Evolutionary conservation across 1,140 invertebrate genomes (phyloP), one percentile per base, ranked within the genome.

Genomic region (Apolygus lucorum): DNA sequence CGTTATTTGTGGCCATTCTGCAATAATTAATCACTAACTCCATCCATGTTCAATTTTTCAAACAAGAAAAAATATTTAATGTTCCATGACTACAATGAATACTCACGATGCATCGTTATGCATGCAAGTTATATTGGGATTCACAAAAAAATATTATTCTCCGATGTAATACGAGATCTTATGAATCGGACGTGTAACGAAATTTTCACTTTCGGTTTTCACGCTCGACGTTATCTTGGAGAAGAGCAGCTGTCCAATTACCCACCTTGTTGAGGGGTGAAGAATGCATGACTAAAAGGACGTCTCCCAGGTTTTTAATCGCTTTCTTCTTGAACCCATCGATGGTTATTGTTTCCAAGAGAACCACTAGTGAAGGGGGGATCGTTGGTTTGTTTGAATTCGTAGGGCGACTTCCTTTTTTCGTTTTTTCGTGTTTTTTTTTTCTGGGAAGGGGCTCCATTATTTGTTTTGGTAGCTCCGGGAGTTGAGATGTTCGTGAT

Each of bases 231-330:
- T 42, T n/a, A n/a, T n/a, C n/a, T n/a, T n/a, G n/a, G n/a, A n/a
- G n/a, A n/a, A 42, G 34, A 4, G 8, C 22, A 59, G 54, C 22
- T 59, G 22, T 59, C 54, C 54, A 24, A 59, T 24, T 59, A 13
- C n/a, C n/a, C n/a, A n/a, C 54, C 54, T 59, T 59, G 11, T 59
- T 59, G 22, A 59, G 22, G 17, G 22, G 22, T 13, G 54, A 59
- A 59, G 54, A 59, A 59, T 59, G 54, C 54, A 59, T 59, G 54
- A 59, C 54, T 59, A 59, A 59, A 59, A 59, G 54, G 54, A 11
- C 54, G 34, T 42, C 34, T 8, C 17, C 34, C 34, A 8, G 34
- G 17, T 59, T 59, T 14, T 24, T 24, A 17, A 59, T 59, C 54
- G 22, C 54, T 59, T 59, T 59, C 54, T 59, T 59, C 22, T 17